A percentile compares a stretch with the other conserved stretches of the same genome.
Evolutionary conservation across 2,888 invertebrate genomes (phyloP).

Genomic region (Nomada flava): DNA sequence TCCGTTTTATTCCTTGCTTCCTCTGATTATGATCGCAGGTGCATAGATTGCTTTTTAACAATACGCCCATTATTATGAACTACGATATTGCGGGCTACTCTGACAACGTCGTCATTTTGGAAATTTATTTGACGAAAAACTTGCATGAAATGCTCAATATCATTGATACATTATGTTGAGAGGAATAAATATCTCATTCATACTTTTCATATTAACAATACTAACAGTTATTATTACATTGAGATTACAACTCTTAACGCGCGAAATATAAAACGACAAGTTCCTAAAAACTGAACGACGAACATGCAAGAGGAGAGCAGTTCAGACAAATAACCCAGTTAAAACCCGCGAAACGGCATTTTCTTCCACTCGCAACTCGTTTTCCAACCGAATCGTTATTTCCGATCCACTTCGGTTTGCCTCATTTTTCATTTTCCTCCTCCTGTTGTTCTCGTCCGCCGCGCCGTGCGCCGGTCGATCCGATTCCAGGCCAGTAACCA

Average conservation of each 20-base stretch:
- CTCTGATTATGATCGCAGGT: no score
- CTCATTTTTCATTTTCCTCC: constrained; percentile 22
- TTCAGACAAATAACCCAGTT: constrained; percentile 15
- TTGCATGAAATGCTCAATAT: no score
- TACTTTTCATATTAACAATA: no score
- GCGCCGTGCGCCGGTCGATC: constrained; percentile 3
- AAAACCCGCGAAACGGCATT: neutral
- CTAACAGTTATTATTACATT: no score
- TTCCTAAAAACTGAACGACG: neutral
- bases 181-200: no score
- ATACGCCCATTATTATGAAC: no score
- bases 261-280: neutral
- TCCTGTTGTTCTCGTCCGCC: constrained; percentile 40
- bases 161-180: no score
- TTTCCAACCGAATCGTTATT: constrained; percentile 31
- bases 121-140: no score
- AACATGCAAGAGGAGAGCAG: neutral
- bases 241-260: neutral
- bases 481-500: constrained; percentile 70
- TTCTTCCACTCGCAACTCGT: constrained; percentile 14
- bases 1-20: no score
- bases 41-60: no score
- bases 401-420: constrained; percentile 31
- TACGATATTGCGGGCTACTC: no score
- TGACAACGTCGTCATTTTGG: no score